Evolutionary conservation across 2,113 vertebrate genomes (phyloP), one percentile per base, ranked within the genome.

Genomic region (Myiopsitta monachus): DNA sequence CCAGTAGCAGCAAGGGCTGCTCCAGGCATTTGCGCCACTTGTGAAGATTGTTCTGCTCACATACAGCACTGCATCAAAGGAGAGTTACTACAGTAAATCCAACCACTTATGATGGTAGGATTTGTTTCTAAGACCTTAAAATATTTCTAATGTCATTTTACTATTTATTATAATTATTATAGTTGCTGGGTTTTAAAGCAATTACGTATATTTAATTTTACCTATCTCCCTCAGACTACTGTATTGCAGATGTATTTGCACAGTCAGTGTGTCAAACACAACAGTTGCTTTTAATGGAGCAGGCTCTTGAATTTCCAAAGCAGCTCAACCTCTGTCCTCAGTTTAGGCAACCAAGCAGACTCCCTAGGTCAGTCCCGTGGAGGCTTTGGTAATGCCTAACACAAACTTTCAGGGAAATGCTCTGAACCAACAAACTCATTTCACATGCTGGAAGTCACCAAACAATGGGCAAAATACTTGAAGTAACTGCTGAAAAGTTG

Each of bases 401-500:
- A 4, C 21, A 85, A 85, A 39, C 1, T 3, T 41, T 43, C 28
- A 3, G 14, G 43, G 54, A 95, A 93, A 73, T 39, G 38, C 12
- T 55, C 38, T 76, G 44, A 84, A 68, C 22, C 24, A 69, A n/a
- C 83, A 87, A 90, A 64, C 55, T 68, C 31, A 67, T 46, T 77
- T 78, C 78, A 68, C 30, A 27, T 26, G 23, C 31, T 87, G 49
- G 38, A 86, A 84, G 69, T 7, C 41, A 67, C 18, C 10, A 38
- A 79, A 63, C 10, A 62, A 72, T 18, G 7, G 33, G 62, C 14
- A 83, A 87, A 87, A 74, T 33, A 51, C 23, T 73, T 0, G 23
- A 66, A 81, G 36, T 41, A 84, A 84, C 43, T 38, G 43, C 22
- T 86, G 41, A 79, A 94, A 95, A 96, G 63, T 85, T 92, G 63